phyloP scores from a whole-genome alignment of 2,888 invertebrate species.

The Eupithecia subumbrata region DNA sequence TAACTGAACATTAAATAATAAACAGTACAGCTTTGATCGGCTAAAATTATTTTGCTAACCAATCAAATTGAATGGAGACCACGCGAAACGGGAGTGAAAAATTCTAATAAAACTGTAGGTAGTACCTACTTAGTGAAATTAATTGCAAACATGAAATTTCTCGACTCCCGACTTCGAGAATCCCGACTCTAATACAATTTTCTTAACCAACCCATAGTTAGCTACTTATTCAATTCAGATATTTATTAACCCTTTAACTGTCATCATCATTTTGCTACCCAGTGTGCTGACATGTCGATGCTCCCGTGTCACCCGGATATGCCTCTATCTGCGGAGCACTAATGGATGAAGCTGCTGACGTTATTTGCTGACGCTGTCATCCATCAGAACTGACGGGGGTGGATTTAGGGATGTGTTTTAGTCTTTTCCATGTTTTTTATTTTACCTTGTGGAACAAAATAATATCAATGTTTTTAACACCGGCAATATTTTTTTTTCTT shows the following conservation, averaged over 20 bases:
- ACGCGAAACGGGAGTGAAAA: too few relatives aligned
- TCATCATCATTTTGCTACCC: not conserved
- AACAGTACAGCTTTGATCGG: not conserved
- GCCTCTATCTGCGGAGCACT: not conserved
- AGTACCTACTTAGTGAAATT: too few relatives aligned
- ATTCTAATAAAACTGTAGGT: too few relatives aligned
- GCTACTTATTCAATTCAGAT: not conserved
- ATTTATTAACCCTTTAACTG: not conserved
- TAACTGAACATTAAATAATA: not conserved
- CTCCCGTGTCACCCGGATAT: conserved; percentile 3
- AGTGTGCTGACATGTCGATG: not conserved
- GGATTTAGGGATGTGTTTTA: not conserved
- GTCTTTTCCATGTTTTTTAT: not conserved
- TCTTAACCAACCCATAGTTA: not conserved
- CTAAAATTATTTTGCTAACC: too few relatives aligned
- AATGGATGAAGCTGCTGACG: not conserved
- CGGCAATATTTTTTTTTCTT: too few relatives aligned
- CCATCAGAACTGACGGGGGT: conserved; percentile 1
- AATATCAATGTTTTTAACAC: too few relatives aligned
- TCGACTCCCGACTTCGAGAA: too few relatives aligned
- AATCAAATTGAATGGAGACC: too few relatives aligned
- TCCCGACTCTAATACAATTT: not conserved
- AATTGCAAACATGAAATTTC: too few relatives aligned
- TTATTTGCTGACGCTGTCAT: conserved; percentile 4
- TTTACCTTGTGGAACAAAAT: not conserved